Base-by-base conservation (phyloP, 2,113 vertebrate species). In the Lophura nycthemera region DNA sequence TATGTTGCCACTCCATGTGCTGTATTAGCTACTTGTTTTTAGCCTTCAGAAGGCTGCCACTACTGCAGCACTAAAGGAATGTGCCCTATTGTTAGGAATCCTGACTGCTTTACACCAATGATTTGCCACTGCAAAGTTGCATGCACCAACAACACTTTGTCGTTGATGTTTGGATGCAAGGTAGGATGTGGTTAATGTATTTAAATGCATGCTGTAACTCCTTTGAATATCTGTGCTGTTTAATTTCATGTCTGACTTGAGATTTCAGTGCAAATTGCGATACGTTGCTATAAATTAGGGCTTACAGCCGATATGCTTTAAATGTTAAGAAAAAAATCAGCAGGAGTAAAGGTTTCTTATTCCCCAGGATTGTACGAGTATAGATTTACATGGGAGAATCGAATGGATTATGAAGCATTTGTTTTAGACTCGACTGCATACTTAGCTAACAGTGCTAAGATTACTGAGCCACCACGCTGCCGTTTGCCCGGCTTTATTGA, bases 101-200 rank as follows among this genome's bases (percentile, higher is more conserved):
- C 98, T 86, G 98, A 98, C 96, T 98, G 98, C 98, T 97, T 98
- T 95, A 98, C 98, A 95, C 99, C 99, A 85, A 97, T 99, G 98
- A 98, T 99, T 97, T 99, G 99, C 98, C 99, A 99, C 98, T 99
- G 99, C 98, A 99, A 99, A 98, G 98, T 99, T 98, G 98, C 98
- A 97, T 99, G 99, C 97, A 98, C 98, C 97, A 99, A 98, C 98
- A 99, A 98, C 98, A 98, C 98, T 96, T 98, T 99, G 83, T 99
- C 98, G 95, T 98, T 99, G 98, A 99, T 99, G 99, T 99, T 99
- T 97, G 98, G 99, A 98, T 99, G 99, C 97, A 99, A 99, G 99
- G 99, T 99, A 99, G 98, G 98, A 97, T 43, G 81, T 87, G 92
- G 86, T 95, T 96, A 86, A 85, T 93, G 92, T 95, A 91, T 92